Base-by-base conservation (phyloP, 2,113 vertebrate genomes). In the Eptesicus fuscus region DNA sequence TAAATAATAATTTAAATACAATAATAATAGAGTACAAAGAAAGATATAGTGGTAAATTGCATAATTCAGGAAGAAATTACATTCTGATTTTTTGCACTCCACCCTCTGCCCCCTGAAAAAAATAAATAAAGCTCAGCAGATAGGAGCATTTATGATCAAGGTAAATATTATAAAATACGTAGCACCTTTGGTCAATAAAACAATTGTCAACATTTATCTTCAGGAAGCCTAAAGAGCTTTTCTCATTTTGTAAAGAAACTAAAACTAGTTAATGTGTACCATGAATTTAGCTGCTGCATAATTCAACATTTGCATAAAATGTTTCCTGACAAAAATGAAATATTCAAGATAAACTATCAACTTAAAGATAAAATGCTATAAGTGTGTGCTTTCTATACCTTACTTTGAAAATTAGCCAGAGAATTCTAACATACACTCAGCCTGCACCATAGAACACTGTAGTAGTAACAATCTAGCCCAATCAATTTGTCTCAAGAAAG, bases 141-240 rank as follows among this genome's bases (percentile, higher is more conserved):
- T 47, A 96, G 67, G 92, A 88, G 83, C 93, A 74, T 65, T 97
- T 97, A 94, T 87, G 90, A 96, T 96, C 91, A 97, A 95, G 63
- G 73, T 95, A 96, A 95, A 91, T 94, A 88, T 92, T 98, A 95
- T 96, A 98, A 98, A 96, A 97, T 94, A 97, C 98, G 96, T 98
- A 98, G 98, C 98, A 98, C 98, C 98, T 98, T 97, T 95, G 95
- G 85, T 97, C 96, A 98, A 96, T 93, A 94, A 97, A 96, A 91
- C 96, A 96, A 98, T 98, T 98, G 97, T 98, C 85, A 56, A 96
- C 96, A 94, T 84, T 37, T 49, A 40, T 88, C 97, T 96, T 78
- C 82, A 97, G 93, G 84, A 98, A 94, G 89, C 94, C 96, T 97
- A 97, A 97, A 97, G 83, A 96, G 95, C 95, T 80, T 83, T n/a